Base-by-base conservation (phyloP, 2,113 vertebrate genomes). In the Corythaeola cristata region DNA sequence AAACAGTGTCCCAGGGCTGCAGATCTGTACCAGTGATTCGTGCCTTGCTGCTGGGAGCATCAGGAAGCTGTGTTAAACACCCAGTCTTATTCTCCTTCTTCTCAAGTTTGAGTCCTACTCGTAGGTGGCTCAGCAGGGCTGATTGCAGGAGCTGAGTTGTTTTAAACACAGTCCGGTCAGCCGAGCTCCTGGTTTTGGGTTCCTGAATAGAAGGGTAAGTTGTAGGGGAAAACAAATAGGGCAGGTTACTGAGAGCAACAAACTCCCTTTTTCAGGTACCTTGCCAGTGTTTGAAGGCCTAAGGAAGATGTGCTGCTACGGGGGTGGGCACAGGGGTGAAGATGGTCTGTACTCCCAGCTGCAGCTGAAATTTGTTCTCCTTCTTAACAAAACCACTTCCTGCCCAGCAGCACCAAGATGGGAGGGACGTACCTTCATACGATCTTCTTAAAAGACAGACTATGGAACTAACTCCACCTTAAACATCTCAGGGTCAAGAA, bases 251-350 rank as follows among this genome's bases (percentile, higher is more conserved):
- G 39, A 80, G 39, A 66, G 30, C 12, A 69, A 13, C 14, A 23
- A 35, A 88, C 27, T 19, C 22, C 7, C 13, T 64, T 79, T 79
- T 71, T 26, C 63, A 76, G 49, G 17, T 50, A 30, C 0, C 0
- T 28, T 59, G 8, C 7, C 28, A 47, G 37, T 0, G 0, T 35
- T 7, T 53, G 37, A 63, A 64, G 4, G 28, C 23, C 28, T 32
- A 39, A 39, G 67, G 12, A 58, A 58, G 32, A 22, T 1, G 0
- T 1, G 1, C 44, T 69, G 35, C 39, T 32, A 12, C 55, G 8
- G 33, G 37, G 9, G 6, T n/a, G 33, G 21, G 44, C 26, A 3
- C 23, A 9, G 5, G 19, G 28, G 7, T 8, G 41, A 56, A 62
- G 72, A 8, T 24, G 28, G 7, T 5, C 47, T 4, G 21, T 15